phyloP scores from a whole-genome alignment of 2,888 invertebrate species.

The Eugnorisma glareosa region DNA sequence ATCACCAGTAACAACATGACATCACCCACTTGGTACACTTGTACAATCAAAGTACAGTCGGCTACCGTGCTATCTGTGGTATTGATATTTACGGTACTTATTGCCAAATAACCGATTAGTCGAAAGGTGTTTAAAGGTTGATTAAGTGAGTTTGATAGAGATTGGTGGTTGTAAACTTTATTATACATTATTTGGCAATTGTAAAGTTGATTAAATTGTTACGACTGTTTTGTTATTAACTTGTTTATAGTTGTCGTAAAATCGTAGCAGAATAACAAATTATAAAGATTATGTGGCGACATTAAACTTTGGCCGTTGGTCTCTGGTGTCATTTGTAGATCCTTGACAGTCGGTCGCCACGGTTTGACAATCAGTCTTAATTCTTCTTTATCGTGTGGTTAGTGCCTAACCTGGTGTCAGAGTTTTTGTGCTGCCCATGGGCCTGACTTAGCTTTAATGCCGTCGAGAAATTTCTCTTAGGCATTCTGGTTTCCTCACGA shows the following conservation, averaged over 20 bases:
- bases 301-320: neutral
- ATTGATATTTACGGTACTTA: slow-evolving; percentile 17
- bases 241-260: neutral
- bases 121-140: slow-evolving; percentile 22
- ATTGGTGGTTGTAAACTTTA: neutral
- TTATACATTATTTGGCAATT: neutral
- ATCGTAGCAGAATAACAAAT: neutral
- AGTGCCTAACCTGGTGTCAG: too few species aligned
- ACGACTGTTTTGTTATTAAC: neutral
- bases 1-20: slow-evolving; percentile 28
- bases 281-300: neutral
- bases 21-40: slow-evolving; percentile 42
- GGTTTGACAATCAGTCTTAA: neutral
- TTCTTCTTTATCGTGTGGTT: too few species aligned
- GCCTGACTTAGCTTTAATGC: too few species aligned
- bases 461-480: too few species aligned
- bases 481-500: too few species aligned
- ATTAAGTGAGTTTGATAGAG: slow-evolving; percentile 17
- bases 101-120: slow-evolving; percentile 28
- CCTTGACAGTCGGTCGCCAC: neutral
- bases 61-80: slow-evolving; percentile 14
- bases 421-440: too few species aligned
- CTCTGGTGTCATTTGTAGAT: neutral
- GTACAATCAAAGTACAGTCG: slow-evolving; percentile 52
- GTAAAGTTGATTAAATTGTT: neutral